Evolutionary conservation across 2,797 vertebrate species (phyloP).

Genomic region (Loris lydekkerianus): DNA sequence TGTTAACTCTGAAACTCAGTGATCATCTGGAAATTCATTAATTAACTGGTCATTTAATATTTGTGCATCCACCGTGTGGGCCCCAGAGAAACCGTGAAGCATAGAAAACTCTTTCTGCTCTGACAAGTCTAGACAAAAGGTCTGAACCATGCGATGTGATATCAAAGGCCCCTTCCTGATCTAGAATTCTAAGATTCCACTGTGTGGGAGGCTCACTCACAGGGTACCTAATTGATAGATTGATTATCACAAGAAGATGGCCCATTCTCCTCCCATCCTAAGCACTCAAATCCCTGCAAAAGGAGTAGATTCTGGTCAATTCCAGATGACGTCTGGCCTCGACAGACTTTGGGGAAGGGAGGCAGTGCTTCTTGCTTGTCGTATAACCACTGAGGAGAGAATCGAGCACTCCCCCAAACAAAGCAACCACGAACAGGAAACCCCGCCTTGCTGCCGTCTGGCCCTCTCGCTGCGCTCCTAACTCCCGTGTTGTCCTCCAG

Average conservation of each 20-base stretch:
- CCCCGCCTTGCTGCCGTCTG: neutral
- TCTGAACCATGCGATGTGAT: neutral
- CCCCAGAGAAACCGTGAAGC: constrained; percentile 41
- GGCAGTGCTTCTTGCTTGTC: neutral
- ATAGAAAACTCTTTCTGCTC: neutral
- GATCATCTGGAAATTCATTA: constrained; percentile 42
- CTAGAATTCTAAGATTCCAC: neutral
- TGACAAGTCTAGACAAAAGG: neutral
- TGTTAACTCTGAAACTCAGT: constrained; percentile 17
- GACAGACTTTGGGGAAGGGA: neutral
- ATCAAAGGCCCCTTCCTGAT: neutral
- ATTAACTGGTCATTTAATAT: constrained; percentile 11
- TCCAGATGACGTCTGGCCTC: constrained; percentile 3
- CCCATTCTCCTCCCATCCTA: neutral
- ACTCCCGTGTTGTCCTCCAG: neutral
- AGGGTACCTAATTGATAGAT: neutral
- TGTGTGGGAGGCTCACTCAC: neutral
- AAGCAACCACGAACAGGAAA: neutral
- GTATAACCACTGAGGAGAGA: neutral
- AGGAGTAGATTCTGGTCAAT: neutral
- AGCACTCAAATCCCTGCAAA: constrained; percentile 3
- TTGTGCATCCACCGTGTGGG: neutral
- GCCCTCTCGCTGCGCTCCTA: neutral
- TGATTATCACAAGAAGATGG: neutral
- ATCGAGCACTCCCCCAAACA: neutral